Percentiles rank a stretch among this genome's conserved stretches.
phyloP scores from a whole-genome alignment of 2,888 invertebrate genomes.

The Callinectes sapidus region DNA sequence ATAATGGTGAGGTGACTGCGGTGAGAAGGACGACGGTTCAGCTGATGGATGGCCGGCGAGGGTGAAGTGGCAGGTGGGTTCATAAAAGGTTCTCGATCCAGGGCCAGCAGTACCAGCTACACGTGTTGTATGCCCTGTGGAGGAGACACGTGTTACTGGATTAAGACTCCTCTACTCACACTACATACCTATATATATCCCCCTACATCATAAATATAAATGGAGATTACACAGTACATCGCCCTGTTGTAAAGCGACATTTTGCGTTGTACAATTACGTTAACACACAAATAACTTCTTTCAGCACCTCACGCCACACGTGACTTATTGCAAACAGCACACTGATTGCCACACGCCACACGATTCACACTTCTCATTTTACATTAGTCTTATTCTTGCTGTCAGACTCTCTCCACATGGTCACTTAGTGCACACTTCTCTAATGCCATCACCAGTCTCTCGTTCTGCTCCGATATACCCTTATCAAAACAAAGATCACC shows the following conservation, averaged over 20 bases:
- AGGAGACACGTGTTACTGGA: conserved; percentile 20
- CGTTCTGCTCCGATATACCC: background rate
- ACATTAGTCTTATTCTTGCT: background rate
- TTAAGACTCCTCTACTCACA: background rate
- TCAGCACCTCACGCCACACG: background rate
- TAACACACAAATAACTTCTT: background rate
- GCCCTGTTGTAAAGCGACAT: background rate
- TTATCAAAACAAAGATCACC: background rate
- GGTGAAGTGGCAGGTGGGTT: conserved; percentile 31
- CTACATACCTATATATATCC: background rate
- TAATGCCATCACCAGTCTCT: background rate
- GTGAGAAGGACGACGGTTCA: conserved; percentile 20
- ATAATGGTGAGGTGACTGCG: conserved; percentile 3
- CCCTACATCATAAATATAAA: background rate
- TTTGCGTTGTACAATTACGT: background rate
- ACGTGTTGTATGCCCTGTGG: conserved; percentile 64
- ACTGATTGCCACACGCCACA: background rate
- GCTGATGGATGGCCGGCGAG: conserved; percentile 50
- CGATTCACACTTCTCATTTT: background rate
- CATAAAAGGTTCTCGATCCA: conserved; percentile 62
- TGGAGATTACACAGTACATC: background rate
- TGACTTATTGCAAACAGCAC: background rate
- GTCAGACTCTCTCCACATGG: background rate
- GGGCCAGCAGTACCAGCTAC: conserved; percentile 68
- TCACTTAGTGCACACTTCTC: background rate